phyloP scores from a whole-genome alignment of 2,797 vertebrate genomes.

The Tympanoctomys barrerae region DNA sequence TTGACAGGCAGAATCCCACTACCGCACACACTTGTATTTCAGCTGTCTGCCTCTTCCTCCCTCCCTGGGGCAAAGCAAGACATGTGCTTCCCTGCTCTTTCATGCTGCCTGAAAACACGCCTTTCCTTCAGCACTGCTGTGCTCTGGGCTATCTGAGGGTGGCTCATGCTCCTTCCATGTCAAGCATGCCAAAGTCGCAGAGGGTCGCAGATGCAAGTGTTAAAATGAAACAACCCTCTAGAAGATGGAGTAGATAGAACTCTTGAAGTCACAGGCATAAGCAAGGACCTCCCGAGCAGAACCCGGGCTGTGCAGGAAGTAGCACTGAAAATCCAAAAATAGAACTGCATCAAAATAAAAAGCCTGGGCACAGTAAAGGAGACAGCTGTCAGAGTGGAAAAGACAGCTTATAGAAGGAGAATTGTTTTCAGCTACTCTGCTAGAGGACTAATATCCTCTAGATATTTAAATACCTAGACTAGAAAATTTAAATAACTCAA shows the following conservation, averaged over 20 bases:
- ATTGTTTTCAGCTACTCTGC: not conserved
- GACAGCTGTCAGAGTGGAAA: not conserved
- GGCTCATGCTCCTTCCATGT: too few relatives aligned
- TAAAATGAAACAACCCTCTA: not conserved
- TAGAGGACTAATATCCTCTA: not conserved
- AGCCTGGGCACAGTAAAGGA: not conserved
- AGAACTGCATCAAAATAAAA: not conserved
- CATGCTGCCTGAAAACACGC: fast-evolving
- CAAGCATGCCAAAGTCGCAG: too few relatives aligned
- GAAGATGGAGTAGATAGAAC: not conserved
- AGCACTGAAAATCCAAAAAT: not conserved
- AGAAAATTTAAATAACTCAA: not conserved
- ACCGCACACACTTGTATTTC: not conserved
- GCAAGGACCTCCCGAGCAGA: not conserved
- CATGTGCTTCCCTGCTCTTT: not conserved
- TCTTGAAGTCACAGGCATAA: not conserved
- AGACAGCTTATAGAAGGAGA: not conserved
- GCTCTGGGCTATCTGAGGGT: too few relatives aligned
- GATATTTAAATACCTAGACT: too few relatives aligned
- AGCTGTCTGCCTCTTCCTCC: not conserved
- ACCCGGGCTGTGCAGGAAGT: too few relatives aligned
- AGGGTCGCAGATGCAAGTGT: not conserved
- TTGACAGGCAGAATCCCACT: not conserved
- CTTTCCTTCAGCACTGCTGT: not conserved
- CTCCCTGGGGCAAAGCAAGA: fast-evolving